A percentile compares a stretch with the other conserved stretches of the same genome.
Conservation (phyloP, 1,140 invertebrate species). For the Stenopsyche tienmushanensis region DNA sequence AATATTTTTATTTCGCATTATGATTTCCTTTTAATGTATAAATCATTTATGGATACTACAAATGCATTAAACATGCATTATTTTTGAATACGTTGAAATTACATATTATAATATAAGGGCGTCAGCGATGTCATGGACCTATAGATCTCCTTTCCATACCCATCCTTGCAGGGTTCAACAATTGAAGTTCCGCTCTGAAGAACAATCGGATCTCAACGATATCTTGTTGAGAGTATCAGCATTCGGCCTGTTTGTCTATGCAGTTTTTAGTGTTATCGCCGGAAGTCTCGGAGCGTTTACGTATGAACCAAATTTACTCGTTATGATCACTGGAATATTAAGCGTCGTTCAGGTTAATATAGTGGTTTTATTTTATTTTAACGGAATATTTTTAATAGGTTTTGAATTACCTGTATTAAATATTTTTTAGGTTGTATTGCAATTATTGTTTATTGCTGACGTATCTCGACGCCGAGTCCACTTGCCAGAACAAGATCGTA, state of each 20-base stretch:
- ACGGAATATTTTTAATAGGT: neutral
- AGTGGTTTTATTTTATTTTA: slow-evolving; percentile 16
- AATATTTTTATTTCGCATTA: neutral
- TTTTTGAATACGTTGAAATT: neutral
- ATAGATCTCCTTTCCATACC: slow-evolving; percentile 50
- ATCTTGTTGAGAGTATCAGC: slow-evolving; percentile 87
- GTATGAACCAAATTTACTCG: slow-evolving; percentile 81
- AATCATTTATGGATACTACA: no score
- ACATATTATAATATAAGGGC: slow-evolving; percentile 45
- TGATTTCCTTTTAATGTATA: slow-evolving; percentile 17
- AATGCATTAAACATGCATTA: slow-evolving; percentile 1
- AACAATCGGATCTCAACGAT: slow-evolving; percentile 85
- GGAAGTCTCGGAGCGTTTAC: slow-evolving; percentile 80
- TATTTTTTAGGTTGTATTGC: slow-evolving; percentile 72
- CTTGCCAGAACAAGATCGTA: slow-evolving; percentile 85
- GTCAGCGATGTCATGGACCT: slow-evolving; percentile 55
- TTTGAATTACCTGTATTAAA: neutral
- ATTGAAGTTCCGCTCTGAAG: slow-evolving; percentile 85
- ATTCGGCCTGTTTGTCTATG: slow-evolving; percentile 89
- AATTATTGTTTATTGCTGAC: slow-evolving; percentile 94
- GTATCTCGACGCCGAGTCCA: slow-evolving; percentile 88
- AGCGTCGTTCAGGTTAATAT: slow-evolving; percentile 74
- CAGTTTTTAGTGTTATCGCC: slow-evolving; percentile 90
- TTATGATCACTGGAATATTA: slow-evolving; percentile 85
- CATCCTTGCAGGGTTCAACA: slow-evolving; percentile 74